A percentile compares a stretch with the other conserved stretches of the same genome.
Conservation (phyloP, 2,113 vertebrate species). For the Rana temporaria region DNA sequence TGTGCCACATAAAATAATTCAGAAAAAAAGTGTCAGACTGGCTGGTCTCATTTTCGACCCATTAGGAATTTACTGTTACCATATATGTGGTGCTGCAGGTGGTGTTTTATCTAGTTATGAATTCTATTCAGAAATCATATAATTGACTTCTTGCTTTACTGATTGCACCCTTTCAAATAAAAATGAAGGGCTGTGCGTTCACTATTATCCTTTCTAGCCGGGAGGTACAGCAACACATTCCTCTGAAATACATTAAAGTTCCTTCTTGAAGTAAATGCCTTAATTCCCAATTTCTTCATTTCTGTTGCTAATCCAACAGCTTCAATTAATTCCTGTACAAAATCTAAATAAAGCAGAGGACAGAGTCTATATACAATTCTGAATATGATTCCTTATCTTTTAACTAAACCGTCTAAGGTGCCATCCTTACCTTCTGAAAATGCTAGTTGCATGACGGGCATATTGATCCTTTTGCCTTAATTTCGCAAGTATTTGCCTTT, state of each 20-base stretch:
- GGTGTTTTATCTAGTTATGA: slow-evolving; percentile 15
- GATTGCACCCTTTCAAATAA: slow-evolving; percentile 22
- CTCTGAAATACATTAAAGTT: not conserved
- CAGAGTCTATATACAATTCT: not conserved
- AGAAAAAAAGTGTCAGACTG: not conserved
- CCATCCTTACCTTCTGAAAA: too few species aligned
- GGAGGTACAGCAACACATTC: not conserved
- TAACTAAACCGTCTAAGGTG: too few species aligned
- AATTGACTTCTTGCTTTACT: slow-evolving; percentile 14
- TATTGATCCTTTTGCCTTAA: too few species aligned
- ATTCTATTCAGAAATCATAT: slow-evolving; percentile 5
- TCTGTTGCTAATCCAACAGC: not conserved
- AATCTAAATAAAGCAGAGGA: not conserved
- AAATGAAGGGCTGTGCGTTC: slow-evolving; percentile 5
- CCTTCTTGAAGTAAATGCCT: not conserved
- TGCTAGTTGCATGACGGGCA: too few species aligned
- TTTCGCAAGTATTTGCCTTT: too few species aligned
- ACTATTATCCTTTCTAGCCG: too few species aligned
- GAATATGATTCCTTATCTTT: too few species aligned
- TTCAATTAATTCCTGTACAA: slow-evolving; percentile 2
- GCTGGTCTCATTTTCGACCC: not conserved
- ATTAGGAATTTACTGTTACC: slow-evolving; percentile 32
- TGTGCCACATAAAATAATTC: slow-evolving; percentile 38
- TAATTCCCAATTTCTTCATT: slow-evolving; percentile 9
- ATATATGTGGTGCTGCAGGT: slow-evolving; percentile 1